Percentiles rank a stretch among this genome's conserved stretches.
These are phyloP conservation scores for Agrypnus murinus DNA, from an alignment of 2,888 invertebrate genomes.

Conservation along the genomic window DNA sequence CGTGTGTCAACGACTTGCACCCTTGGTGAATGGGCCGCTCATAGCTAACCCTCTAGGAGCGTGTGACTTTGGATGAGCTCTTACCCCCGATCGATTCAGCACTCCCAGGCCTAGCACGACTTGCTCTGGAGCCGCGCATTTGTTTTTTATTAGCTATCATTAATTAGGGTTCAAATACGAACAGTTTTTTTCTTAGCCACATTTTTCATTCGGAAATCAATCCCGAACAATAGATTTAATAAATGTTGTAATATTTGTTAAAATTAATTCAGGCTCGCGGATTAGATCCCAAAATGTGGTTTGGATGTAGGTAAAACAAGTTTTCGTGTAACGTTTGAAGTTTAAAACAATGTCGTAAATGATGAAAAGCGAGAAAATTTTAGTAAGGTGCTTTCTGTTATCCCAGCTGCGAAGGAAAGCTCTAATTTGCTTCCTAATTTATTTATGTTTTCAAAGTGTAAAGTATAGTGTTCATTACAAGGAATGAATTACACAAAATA, in stretches of 20 bases:
- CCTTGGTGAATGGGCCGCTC: constrained; percentile 54
- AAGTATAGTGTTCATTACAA: constrained; percentile 53
- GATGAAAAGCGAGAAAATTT: constrained; percentile 38
- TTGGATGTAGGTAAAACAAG: background rate
- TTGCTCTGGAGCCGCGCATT: constrained; percentile 56
- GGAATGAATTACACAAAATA: constrained; percentile 50
- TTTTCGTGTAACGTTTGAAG: constrained; percentile 19
- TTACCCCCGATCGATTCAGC: constrained; percentile 64
- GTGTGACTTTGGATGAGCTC: constrained; percentile 62
- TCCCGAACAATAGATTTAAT: background rate
- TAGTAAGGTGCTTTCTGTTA: constrained; percentile 39
- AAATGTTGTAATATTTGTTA: background rate
- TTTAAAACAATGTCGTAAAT: constrained; percentile 23
- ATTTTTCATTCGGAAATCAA: constrained; percentile 1
- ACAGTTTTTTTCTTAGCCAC: constrained; percentile 12
- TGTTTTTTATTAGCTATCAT: constrained; percentile 52
- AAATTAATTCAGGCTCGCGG: background rate
- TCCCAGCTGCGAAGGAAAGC: constrained; percentile 50
- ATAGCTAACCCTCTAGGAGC: constrained; percentile 59
- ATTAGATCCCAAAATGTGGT: too few relatives aligned
- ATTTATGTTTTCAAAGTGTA: constrained; percentile 52
- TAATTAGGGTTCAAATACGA: constrained; percentile 45
- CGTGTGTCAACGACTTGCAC: constrained; percentile 51
- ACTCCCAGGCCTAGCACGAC: constrained; percentile 63
- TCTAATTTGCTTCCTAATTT: constrained; percentile 53